phyloP scores from a whole-genome alignment of 2,797 vertebrate genomes.

The Phoxinus dragarum region DNA sequence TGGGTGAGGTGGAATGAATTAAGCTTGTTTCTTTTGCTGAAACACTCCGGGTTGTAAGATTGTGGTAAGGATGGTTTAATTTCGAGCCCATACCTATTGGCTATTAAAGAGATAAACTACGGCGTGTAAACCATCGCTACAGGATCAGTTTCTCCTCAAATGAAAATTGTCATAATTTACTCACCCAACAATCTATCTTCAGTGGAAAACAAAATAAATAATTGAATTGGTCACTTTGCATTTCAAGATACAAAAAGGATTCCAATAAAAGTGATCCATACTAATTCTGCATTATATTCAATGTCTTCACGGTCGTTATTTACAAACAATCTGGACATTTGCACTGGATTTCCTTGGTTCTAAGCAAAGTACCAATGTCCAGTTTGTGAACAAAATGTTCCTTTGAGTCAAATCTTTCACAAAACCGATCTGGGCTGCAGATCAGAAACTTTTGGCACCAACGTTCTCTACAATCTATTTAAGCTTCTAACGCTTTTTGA shows the following conservation, averaged over 20 bases:
- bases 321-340: not conserved
- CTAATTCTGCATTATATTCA: not conserved
- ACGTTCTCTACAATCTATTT: too few species aligned
- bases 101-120: not conserved
- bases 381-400: not conserved
- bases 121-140: not conserved
- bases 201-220: not conserved
- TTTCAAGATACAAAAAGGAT: not conserved
- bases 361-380: not conserved
- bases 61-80: slow-evolving; percentile 12
- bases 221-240: not conserved
- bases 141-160: slow-evolving; percentile 7
- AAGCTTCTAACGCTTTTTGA: not conserved
- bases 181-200: not conserved
- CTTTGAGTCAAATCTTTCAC: not conserved
- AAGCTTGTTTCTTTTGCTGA: not conserved
- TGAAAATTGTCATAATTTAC: slow-evolving; percentile 8
- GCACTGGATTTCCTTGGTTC: not conserved
- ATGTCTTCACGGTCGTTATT: not conserved
- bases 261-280: not conserved
- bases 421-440: not conserved
- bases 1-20: not conserved
- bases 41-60: not conserved
- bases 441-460: not conserved
- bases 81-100: not conserved